Evolutionary conservation across 2,113 vertebrate genomes (phyloP).

Genomic region (Corythoichthys haematopterus): DNA sequence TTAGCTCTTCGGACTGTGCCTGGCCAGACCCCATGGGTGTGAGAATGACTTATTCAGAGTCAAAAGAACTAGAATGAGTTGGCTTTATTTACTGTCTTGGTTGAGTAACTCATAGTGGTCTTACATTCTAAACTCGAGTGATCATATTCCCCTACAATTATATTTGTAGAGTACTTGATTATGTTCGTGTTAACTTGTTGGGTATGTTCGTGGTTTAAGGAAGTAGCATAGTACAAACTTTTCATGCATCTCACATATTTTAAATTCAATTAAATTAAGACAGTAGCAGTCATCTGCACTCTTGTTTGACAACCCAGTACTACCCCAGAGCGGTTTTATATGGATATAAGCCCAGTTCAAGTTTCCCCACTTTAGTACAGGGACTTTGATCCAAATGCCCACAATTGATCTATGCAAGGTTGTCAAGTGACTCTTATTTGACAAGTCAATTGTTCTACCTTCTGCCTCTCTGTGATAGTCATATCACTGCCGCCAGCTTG

Average conservation of each 20-base stretch:
- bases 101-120: constrained; percentile 43
- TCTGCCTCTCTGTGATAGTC: constrained; percentile 49
- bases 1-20: too few relatives aligned
- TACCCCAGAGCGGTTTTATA: background rate
- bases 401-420: constrained; percentile 51
- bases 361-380: background rate
- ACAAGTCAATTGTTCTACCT: constrained; percentile 48
- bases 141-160: constrained; percentile 55
- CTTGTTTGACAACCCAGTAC: background rate
- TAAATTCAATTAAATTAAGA: background rate
- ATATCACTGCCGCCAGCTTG: constrained; percentile 48
- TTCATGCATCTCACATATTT: too few relatives aligned
- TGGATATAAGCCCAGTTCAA: background rate
- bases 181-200: too few relatives aligned
- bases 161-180: too few relatives aligned
- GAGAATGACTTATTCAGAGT: too few relatives aligned
- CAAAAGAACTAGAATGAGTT: too few relatives aligned
- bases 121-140: too few relatives aligned
- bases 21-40: too few relatives aligned
- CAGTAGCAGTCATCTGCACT: background rate
- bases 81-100: constrained; percentile 10
- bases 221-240: too few relatives aligned
- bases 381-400: constrained; percentile 36
- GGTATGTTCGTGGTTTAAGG: too few relatives aligned
- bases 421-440: constrained; percentile 53